Percentiles rank a stretch among this genome's conserved stretches.
These are phyloP conservation scores for Syrista parreyssii DNA, from an alignment of 2,888 invertebrate genomes.

Conservation along the genomic window DNA sequence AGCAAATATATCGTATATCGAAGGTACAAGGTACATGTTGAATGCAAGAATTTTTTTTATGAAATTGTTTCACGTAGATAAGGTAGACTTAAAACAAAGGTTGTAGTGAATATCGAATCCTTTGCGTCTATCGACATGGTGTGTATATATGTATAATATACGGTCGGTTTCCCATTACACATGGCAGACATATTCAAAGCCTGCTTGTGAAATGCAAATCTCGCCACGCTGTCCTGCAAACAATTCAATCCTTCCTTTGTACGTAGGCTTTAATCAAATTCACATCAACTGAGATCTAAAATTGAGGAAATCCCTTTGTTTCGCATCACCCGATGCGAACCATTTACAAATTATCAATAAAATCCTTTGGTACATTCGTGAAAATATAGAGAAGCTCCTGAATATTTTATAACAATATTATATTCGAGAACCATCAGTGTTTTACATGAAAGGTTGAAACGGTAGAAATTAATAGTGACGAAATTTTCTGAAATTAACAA, in stretches of 20 bases:
- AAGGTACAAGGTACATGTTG: too few species aligned
- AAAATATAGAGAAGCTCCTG: too few species aligned
- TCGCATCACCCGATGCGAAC: background rate
- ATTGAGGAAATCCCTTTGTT: background rate
- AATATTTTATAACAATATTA: background rate
- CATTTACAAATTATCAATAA: background rate
- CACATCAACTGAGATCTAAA: background rate
- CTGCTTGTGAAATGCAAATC: background rate
- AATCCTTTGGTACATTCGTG: background rate
- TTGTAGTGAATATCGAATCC: background rate
- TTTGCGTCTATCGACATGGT: background rate
- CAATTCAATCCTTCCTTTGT: conserved; percentile 2
- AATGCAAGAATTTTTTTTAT: too few species aligned
- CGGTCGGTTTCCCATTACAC: background rate
- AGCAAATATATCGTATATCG: too few species aligned
- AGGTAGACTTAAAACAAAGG: background rate
- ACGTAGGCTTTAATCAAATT: background rate
- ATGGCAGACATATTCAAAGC: background rate
- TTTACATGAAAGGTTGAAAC: background rate
- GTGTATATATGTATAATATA: background rate
- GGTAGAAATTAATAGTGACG: background rate
- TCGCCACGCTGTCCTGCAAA: background rate
- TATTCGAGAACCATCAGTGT: background rate
- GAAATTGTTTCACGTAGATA: background rate
- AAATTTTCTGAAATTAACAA: background rate